Evolutionary conservation across 2,797 vertebrate species (phyloP), one percentile per base, ranked within the genome.

Genomic region (Leptodactylus fallax): DNA sequence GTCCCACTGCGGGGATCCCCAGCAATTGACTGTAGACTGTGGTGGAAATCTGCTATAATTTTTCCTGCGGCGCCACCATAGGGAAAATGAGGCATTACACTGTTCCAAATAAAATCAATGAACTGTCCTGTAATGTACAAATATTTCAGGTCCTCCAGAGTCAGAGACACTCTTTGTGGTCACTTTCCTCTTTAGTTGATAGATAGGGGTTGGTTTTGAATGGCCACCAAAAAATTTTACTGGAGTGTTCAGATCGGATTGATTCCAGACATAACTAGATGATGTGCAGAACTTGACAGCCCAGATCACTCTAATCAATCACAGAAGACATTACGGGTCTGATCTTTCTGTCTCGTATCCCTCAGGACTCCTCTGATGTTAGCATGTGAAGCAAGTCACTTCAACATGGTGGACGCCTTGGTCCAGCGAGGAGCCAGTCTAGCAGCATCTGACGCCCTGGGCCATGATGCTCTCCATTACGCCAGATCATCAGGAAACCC

Each of bases 311-410:
- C 27, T 49, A 74, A 74, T 74, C 45, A 71, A 71, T 69, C 65
- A 21, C 6, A 16, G 3, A 19, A 12, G 79, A 3, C 16, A 21
- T 60, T 1, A 45, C 12, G 0, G 0, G 13, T 47, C 11, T 83
- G 71, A 80, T 82, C 11, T 85, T 23, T 36, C 4, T 87, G 6
- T 83, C 1, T 89, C 12, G 58, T 87, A 79, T 86, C 83, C 17
- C 88, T 77, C 93, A 99, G 98, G 94, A 97, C 97, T 6, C 95
- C 96, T 49, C 92, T 99, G 90, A 98, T 99, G 95, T 92, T 97
- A 90, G 97, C 96, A 61, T 94, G 94, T 72, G 97, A 99, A 94
- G 92, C 92, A 86, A 94, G 93, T 79, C 94, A 91, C 45, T 90
- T 92, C n/a, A 88, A 91, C 36, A 92, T 93, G 0, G 93, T 95